phyloP scores from a whole-genome alignment of 2,797 vertebrate species.

The Enteromius fasciolatus region DNA sequence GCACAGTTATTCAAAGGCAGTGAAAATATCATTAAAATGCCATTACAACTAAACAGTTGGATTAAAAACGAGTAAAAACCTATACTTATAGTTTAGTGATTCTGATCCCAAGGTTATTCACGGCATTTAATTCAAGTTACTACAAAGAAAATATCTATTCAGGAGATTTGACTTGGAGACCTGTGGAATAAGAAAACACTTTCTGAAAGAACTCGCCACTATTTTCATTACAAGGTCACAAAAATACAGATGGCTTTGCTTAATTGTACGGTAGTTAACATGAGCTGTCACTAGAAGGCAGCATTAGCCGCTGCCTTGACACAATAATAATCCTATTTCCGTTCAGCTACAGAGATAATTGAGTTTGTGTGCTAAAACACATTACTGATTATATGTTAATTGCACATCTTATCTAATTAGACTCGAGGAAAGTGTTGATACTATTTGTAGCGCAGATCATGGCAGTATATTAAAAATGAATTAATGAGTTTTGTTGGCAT shows the following conservation, averaged over 20 bases:
- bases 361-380: background rate
- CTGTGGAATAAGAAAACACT: background rate
- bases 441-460: background rate
- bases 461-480: background rate
- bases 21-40: background rate
- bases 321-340: background rate
- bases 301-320: background rate
- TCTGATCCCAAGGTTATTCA: background rate
- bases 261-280: conserved; percentile 4
- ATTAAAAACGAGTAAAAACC: background rate
- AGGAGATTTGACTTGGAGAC: background rate
- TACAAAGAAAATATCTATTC: background rate
- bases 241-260: background rate
- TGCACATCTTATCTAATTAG: background rate
- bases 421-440: background rate
- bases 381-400: background rate
- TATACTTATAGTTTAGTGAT: background rate
- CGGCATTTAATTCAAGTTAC: background rate
- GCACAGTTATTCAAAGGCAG: background rate
- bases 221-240: background rate
- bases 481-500: background rate
- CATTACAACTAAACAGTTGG: background rate
- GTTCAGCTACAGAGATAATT: background rate
- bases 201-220: background rate
- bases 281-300: conserved; percentile 19